These are phyloP conservation scores for Phainopepla nitens DNA, from an alignment of 2,113 vertebrate species.

Conservation along the genomic window DNA sequence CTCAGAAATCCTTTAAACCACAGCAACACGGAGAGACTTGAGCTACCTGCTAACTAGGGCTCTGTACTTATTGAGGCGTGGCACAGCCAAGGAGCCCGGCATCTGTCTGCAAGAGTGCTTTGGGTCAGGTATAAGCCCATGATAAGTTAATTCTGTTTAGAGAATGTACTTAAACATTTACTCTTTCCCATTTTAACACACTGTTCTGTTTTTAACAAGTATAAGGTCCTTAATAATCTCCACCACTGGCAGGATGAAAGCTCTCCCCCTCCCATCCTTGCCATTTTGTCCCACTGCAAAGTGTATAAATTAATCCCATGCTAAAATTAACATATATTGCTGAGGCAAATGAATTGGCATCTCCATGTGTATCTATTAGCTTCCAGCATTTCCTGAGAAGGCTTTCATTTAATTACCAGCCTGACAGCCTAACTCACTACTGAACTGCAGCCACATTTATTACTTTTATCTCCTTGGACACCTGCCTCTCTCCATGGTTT, in stretches of 20 bases:
- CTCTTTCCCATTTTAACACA: background rate
- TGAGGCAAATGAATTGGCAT: conserved; percentile 28
- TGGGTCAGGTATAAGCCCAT: background rate
- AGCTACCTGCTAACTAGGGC: background rate
- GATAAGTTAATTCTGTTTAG: background rate
- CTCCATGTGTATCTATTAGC: background rate
- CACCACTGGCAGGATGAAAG: background rate
- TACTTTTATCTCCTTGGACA: conserved; percentile 47
- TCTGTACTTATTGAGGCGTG: background rate
- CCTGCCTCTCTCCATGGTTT: background rate
- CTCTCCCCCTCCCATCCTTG: background rate
- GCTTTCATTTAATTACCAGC: conserved; percentile 46
- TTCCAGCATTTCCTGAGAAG: conserved; percentile 32
- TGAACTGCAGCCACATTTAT: background rate
- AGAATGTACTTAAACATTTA: background rate
- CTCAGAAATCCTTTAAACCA: background rate
- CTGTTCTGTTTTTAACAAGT: background rate
- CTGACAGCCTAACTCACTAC: conserved; percentile 13
- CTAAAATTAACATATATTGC: conserved; percentile 37
- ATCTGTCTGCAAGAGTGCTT: background rate
- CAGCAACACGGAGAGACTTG: background rate
- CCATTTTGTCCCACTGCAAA: background rate
- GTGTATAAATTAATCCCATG: background rate
- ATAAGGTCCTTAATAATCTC: background rate
- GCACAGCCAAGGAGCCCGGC: background rate